Conservation (phyloP, 2,797 vertebrate species). For the Denticeps clupeoides region DNA sequence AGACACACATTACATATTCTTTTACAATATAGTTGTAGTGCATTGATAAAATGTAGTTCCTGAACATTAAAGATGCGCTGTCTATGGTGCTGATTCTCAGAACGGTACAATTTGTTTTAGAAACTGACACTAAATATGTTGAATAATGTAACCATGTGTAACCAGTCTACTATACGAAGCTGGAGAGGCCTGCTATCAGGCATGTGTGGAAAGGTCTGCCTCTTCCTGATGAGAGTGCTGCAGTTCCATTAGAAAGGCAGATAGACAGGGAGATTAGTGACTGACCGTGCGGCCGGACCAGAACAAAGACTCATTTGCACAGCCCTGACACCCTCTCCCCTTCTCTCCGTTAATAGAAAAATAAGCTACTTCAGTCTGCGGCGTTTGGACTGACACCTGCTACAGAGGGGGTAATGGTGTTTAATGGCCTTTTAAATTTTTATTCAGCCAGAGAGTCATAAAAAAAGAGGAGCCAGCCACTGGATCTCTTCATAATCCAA, state of each 20-base stretch:
- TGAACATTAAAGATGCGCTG: too few species aligned
- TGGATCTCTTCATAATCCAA: slow-evolving; percentile 77
- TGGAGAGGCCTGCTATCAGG: too few species aligned
- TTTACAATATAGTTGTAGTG: too few species aligned
- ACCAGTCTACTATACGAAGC: too few species aligned
- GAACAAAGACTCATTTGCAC: slow-evolving; percentile 35
- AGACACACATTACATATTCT: too few species aligned
- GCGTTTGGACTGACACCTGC: slow-evolving; percentile 74
- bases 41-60: too few species aligned
- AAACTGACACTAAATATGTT: too few species aligned
- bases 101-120: too few species aligned
- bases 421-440: slow-evolving; percentile 95
- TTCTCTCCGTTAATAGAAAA: slow-evolving; percentile 57
- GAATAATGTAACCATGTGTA: too few species aligned
- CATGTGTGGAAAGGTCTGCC: slow-evolving; percentile 32
- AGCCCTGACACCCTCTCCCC: slow-evolving; percentile 33
- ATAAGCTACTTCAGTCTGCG: slow-evolving; percentile 80
- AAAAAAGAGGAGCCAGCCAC: slow-evolving; percentile 55
- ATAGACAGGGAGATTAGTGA: slow-evolving; percentile 32
- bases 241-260: slow-evolving; percentile 32
- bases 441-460: slow-evolving; percentile 51
- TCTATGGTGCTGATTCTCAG: too few species aligned
- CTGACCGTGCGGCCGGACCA: slow-evolving; percentile 27
- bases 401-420: slow-evolving; percentile 72
- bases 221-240: slow-evolving; percentile 24